Base-by-base conservation (phyloP, 2,113 vertebrate species). In the Ranitomeya imitator region DNA sequence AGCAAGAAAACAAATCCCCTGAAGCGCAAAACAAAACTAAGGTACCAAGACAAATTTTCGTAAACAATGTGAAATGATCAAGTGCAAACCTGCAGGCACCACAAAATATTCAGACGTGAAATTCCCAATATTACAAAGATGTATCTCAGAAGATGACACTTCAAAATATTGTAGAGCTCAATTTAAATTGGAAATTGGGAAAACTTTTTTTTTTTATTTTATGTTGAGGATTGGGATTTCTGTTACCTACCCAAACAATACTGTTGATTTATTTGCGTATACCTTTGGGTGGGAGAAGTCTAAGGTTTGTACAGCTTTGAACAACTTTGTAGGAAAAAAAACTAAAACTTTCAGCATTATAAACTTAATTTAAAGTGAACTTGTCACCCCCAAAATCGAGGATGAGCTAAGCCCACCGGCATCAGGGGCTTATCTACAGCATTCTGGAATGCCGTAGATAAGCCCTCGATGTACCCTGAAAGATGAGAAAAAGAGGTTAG, bases 1-100 rank as follows among this genome's bases (percentile, higher is more conserved):
- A 84, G 55, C 63, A 71, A 84, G 82, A 15, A 84, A 55, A 84
- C n/a, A 54, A 65, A 84, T 71, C 63, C 60, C 82, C 65, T n/a
- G 2, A 55, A 84, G 82, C 51, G 18, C 59, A 26, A 51, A 84
- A 71, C 45, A 31, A 52, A 84, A 52, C 82, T n/a, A 55, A 55
- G 63, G 26, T 84, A 71, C 63, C 65, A 26, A 15, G 82, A 71
- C 63, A n/a, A 55, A 69, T 71, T 71, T 84, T 26, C 65, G 55
- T 71, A 69, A 69, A 71, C 21, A 84, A 55, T 19, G 15, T 71
- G 51, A 67, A 84, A 84, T 26, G 65, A 69, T 84, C 37, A 84
- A 84, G 52, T 84, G 14, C 71, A 14, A 55, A 69, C 51, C 82
- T 69, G 63, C 63, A 84, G 82, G 82, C 82, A 31, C 63, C 45